Percentiles rank a stretch among this genome's conserved stretches.
Evolutionary conservation across 2,113 vertebrate species (phyloP).

Genomic region (Gulo gulo): DNA sequence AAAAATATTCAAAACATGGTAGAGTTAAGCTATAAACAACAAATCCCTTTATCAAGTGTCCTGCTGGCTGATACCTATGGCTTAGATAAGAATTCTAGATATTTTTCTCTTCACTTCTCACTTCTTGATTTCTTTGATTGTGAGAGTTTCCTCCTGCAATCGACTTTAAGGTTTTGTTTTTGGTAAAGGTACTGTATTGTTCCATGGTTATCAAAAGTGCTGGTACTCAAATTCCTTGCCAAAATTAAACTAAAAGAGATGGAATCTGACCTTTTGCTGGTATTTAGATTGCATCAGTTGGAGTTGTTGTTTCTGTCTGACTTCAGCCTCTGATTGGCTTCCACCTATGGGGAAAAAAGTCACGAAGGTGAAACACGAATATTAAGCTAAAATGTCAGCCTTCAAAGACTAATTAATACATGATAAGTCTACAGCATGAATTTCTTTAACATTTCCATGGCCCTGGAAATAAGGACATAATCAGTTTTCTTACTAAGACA

Average conservation of each 20-base stretch:
- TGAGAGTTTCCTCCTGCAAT: constrained; percentile 33
- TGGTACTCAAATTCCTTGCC: constrained; percentile 26
- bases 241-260: constrained; percentile 57
- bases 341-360: constrained; percentile 84
- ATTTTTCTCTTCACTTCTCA: constrained; percentile 35
- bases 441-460: constrained; percentile 34
- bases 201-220: constrained; percentile 62
- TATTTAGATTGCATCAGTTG: constrained; percentile 82
- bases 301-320: constrained; percentile 84
- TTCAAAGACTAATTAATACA: constrained; percentile 63
- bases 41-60: not conserved
- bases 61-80: not conserved
- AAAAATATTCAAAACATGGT: not conserved
- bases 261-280: constrained; percentile 87
- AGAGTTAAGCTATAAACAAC: too few relatives aligned
- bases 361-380: not conserved
- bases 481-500: constrained; percentile 28
- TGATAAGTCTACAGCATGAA: not conserved
- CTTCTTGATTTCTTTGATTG: constrained; percentile 52
- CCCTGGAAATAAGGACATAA: not conserved
- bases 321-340: constrained; percentile 80
- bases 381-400: constrained; percentile 70
- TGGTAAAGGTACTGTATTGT: constrained; percentile 52
- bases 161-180: constrained; percentile 49
- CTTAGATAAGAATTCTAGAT: not conserved